phyloP scores from a whole-genome alignment of 92 coral and sea anemone genomes.

The Bergia puertoricense region DNA sequence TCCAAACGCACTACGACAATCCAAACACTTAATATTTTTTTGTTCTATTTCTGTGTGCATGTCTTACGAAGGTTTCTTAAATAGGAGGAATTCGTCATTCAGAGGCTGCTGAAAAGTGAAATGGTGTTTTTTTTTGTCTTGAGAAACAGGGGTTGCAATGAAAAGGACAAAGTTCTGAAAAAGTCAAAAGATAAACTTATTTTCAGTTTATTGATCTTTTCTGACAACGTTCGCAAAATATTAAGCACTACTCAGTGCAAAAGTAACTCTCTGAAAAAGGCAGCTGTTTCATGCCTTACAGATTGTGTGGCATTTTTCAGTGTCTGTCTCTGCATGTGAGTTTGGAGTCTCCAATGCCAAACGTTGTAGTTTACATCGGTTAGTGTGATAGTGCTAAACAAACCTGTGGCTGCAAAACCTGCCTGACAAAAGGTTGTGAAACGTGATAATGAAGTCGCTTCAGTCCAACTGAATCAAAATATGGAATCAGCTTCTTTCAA shows the following conservation, averaged over 20 bases:
- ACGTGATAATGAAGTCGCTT: neutral
- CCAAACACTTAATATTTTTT: neutral
- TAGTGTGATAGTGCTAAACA: neutral
- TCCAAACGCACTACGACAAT: neutral
- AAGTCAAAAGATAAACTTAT: neutral
- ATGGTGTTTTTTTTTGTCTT: neutral
- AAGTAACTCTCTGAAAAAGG: neutral
- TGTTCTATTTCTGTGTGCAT: slow-evolving; percentile 2
- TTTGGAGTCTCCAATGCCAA: neutral
- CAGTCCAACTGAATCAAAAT: neutral
- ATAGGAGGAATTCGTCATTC: neutral
- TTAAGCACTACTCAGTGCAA: neutral
- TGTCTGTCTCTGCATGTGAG: slow-evolving; percentile 5
- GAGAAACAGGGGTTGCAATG: neutral
- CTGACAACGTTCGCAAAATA: neutral
- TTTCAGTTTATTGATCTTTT: slow-evolving; percentile 14
- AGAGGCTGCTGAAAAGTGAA: neutral
- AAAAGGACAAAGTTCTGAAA: neutral
- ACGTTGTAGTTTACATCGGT: neutral
- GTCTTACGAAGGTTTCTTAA: neutral
- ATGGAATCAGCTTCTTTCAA: neutral
- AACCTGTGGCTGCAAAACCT: neutral
- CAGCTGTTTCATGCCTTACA: neutral
- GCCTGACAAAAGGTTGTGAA: neutral
- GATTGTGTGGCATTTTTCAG: slow-evolving; percentile 20